Conservation (phyloP, 1,140 invertebrate species). For the Dryas iulia region DNA sequence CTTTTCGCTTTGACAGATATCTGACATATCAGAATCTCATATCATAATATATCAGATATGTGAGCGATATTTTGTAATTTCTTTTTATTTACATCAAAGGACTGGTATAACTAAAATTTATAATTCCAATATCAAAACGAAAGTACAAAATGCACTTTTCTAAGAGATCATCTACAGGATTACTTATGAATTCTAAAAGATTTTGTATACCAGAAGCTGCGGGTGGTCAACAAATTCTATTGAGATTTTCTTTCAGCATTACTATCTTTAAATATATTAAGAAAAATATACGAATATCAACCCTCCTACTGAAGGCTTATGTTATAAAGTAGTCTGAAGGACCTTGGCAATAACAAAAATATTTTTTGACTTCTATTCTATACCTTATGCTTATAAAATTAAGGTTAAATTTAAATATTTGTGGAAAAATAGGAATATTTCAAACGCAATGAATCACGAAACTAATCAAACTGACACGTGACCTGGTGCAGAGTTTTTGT, state of each 20-base stretch:
- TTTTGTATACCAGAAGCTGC: constrained; percentile 70
- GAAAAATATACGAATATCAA: constrained; percentile 25
- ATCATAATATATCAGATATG: too few relatives aligned
- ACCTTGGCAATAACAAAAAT: not conserved
- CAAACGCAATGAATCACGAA: constrained; percentile 54
- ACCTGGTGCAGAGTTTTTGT: constrained; percentile 37
- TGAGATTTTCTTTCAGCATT: constrained; percentile 34
- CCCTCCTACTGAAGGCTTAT: constrained; percentile 13
- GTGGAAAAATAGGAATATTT: constrained; percentile 34
- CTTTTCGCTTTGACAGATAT: too few relatives aligned
- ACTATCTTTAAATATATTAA: not conserved
- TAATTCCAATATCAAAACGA: not conserved
- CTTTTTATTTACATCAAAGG: not conserved
- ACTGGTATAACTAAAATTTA: not conserved
- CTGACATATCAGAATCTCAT: too few relatives aligned
- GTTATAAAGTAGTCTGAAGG: not conserved
- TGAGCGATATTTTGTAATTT: too few relatives aligned
- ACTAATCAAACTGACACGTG: constrained; percentile 70
- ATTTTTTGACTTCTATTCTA: not conserved
- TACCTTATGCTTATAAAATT: not conserved
- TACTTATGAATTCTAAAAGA: constrained; percentile 50
- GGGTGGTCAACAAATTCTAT: constrained; percentile 71
- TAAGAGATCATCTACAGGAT: constrained; percentile 38
- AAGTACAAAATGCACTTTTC: too few relatives aligned
- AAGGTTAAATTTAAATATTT: constrained; percentile 4